A percentile compares a stretch with the other conserved stretches of the same genome.
These are phyloP conservation scores for Timandra comae DNA, from an alignment of 2,888 invertebrate species.

Conservation along the genomic window DNA sequence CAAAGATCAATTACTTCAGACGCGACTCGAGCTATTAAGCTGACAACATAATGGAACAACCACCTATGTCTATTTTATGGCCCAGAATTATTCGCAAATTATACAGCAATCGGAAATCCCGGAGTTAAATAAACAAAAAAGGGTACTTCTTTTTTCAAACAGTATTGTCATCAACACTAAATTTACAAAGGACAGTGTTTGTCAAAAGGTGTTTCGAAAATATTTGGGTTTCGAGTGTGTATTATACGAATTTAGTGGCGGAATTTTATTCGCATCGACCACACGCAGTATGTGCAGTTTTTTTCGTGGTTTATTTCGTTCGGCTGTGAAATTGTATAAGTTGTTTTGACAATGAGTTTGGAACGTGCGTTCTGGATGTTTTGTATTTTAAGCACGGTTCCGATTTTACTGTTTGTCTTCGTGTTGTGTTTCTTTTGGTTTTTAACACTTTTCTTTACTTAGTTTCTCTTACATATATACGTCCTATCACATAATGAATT, in stretches of 20 bases:
- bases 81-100: constrained; percentile 64
- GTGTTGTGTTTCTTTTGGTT: constrained; percentile 14
- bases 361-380: constrained; percentile 63
- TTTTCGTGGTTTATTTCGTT: constrained; percentile 25
- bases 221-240: constrained; percentile 70
- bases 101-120: constrained; percentile 59
- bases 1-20: constrained; percentile 14
- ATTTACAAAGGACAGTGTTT: constrained; percentile 63
- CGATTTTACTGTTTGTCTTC: constrained; percentile 18
- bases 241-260: constrained; percentile 33
- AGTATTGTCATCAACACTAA: constrained; percentile 65
- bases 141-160: too few species aligned
- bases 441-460: not conserved
- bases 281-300: constrained; percentile 28
- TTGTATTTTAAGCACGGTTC: constrained; percentile 66
- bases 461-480: constrained; percentile 8
- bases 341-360: constrained; percentile 69
- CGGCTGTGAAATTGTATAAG: constrained; percentile 65
- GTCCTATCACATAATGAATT: too few species aligned
- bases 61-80: constrained; percentile 39
- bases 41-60: constrained; percentile 62
- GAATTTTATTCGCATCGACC: constrained; percentile 29
- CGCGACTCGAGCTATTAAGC: constrained; percentile 41
- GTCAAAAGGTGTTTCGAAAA: constrained; percentile 70
- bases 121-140: constrained; percentile 50